A percentile compares a stretch with the other conserved stretches of the same genome.
phyloP scores from a whole-genome alignment of 2,888 invertebrate genomes.

The Oxycera nigricornis region DNA sequence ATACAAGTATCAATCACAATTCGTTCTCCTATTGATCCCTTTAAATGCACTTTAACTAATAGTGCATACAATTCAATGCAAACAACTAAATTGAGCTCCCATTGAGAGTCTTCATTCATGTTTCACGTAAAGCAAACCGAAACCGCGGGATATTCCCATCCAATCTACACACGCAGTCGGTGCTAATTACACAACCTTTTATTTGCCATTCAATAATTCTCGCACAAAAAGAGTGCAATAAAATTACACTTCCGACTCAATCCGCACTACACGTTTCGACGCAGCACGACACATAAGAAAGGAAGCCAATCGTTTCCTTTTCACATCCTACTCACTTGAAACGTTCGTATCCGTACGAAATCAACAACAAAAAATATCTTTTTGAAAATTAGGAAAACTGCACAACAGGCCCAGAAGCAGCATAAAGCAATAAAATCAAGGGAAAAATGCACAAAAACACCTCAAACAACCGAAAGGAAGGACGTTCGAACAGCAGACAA shows the following conservation, averaged over 20 bases:
- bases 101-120: not conserved
- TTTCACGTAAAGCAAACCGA: not conserved
- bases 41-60: no score
- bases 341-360: not conserved
- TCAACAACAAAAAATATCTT: not conserved
- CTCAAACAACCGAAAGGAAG: not conserved
- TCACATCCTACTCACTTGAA: not conserved
- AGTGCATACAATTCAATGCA: slow-evolving; percentile 9
- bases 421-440: slow-evolving; percentile 6
- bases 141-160: slow-evolving; percentile 1
- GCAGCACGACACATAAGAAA: not conserved
- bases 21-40: no score
- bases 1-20: no score
- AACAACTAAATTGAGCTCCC: slow-evolving; percentile 6
- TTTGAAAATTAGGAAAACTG: not conserved
- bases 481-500: not conserved
- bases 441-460: not conserved
- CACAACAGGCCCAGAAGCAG: not conserved
- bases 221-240: slow-evolving; percentile 2
- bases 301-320: not conserved
- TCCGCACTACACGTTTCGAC: not conserved
- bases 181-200: slow-evolving; percentile 22
- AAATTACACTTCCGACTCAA: slow-evolving; percentile 22
- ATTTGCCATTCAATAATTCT: not conserved
- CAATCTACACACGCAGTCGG: not conserved